Percentiles rank a stretch among this genome's conserved stretches.
phyloP scores from a whole-genome alignment of 2,888 invertebrate species.

The Parochlus steinenii region DNA sequence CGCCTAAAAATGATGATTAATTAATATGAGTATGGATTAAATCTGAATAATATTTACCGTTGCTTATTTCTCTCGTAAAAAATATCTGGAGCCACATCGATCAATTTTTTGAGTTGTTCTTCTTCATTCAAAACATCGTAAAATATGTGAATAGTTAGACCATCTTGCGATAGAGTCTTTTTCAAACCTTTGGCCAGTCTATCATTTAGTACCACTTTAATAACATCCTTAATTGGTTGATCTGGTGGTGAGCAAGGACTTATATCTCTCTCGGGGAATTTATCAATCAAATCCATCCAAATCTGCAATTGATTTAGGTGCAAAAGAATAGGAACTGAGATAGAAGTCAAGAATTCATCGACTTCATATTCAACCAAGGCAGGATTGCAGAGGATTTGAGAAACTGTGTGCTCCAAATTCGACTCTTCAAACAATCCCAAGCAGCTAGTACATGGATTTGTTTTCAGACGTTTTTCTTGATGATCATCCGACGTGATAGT shows the following conservation, averaged over 20 bases:
- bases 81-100: slow-evolving; percentile 21
- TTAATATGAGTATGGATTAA: slow-evolving; percentile 3
- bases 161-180: slow-evolving; percentile 37
- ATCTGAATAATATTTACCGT: slow-evolving; percentile 4
- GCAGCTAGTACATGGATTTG: slow-evolving; percentile 47
- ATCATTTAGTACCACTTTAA: slow-evolving; percentile 54
- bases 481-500: slow-evolving; percentile 16
- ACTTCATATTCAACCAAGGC: slow-evolving; percentile 42
- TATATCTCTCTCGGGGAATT: slow-evolving; percentile 32
- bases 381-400: slow-evolving; percentile 35
- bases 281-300: slow-evolving; percentile 36
- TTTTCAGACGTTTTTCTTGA: slow-evolving; percentile 31
- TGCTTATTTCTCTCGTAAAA: slow-evolving; percentile 4
- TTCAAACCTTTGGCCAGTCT: slow-evolving; percentile 36
- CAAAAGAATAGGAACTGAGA: slow-evolving; percentile 52
- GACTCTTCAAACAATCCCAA: slow-evolving; percentile 50
- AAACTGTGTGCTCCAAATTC: slow-evolving; percentile 34
- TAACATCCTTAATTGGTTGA: slow-evolving; percentile 57
- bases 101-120: slow-evolving; percentile 38
- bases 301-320: slow-evolving; percentile 50
- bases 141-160: slow-evolving; percentile 30
- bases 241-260: slow-evolving; percentile 21
- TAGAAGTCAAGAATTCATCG: slow-evolving; percentile 44
- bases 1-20: slow-evolving; percentile 19
- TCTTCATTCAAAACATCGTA: slow-evolving; percentile 35